Conservation (phyloP, 2,888 invertebrate species). For the Cantharis lateralis region DNA sequence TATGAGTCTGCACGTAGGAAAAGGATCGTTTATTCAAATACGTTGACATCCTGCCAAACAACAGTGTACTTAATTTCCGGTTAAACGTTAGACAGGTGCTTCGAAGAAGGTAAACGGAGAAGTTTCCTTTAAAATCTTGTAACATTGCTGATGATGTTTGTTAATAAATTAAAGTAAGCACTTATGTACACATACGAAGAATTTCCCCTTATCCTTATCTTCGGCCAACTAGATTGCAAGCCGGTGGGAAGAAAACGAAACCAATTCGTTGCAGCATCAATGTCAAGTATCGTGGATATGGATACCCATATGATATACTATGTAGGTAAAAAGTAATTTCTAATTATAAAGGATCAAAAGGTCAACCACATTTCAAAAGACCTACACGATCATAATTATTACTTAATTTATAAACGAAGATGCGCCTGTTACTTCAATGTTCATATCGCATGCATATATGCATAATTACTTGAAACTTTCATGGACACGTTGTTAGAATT, state of each 20-base stretch:
- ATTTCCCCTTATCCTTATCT: not conserved
- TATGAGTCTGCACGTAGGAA: not conserved
- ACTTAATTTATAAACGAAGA: conserved; percentile 20
- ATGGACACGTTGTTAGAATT: conserved; percentile 14
- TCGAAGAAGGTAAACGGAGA: conserved; percentile 12
- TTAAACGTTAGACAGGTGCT: not conserved
- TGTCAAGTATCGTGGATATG: not conserved
- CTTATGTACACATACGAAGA: not conserved
- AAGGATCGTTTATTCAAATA: conserved; percentile 1
- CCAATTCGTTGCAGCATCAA: not conserved
- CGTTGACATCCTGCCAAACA: not conserved
- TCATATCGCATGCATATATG: conserved; percentile 16
- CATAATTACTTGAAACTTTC: conserved; percentile 20
- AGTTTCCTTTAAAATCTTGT: not conserved
- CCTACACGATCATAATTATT: conserved; percentile 24
- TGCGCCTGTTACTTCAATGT: not conserved
- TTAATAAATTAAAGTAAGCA: not conserved
- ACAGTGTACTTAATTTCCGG: conserved; percentile 1
- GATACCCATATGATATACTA: not conserved
- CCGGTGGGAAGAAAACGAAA: not conserved
- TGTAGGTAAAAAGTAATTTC: not conserved
- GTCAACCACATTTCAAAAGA: conserved; percentile 19
- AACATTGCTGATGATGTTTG: not conserved
- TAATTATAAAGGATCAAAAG: conserved; percentile 14
- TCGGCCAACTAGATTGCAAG: not conserved